Percentiles rank a stretch among this genome's conserved stretches.
phyloP scores from a whole-genome alignment of 1,140 invertebrate species.

The fruit fly (Drosophila melanogaster) region DNA sequence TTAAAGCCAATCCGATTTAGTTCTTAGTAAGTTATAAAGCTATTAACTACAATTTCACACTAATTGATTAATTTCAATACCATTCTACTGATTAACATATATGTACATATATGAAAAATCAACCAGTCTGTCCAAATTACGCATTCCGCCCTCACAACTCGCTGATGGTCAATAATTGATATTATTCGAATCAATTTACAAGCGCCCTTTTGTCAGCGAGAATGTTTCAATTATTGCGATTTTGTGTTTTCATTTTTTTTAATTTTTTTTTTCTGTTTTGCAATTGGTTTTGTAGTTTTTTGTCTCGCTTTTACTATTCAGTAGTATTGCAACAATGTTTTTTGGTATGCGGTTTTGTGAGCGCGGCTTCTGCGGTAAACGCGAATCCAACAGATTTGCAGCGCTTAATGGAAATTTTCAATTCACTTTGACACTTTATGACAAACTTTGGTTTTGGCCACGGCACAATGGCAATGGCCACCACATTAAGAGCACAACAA shows the following conservation, averaged over 20 bases:
- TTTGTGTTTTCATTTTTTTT: conserved; percentile 6
- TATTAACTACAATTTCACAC: not conserved
- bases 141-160: conserved; percentile 8
- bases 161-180: conserved; percentile 41
- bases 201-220: conserved; percentile 28
- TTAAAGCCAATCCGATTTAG: not conserved
- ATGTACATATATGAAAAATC: not conserved
- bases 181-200: conserved; percentile 21
- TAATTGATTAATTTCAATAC: not conserved
- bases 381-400: conserved; percentile 67
- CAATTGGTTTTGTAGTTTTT: conserved; percentile 8
- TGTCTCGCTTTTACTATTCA: not conserved
- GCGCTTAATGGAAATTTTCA: conserved; percentile 79
- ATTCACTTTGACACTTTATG: conserved; percentile 81
- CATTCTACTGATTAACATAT: not conserved
- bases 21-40: not conserved
- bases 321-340: conserved; percentile 25
- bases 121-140: not conserved
- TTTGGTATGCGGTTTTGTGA: conserved; percentile 55
- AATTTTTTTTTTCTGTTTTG: not conserved
- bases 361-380: conserved; percentile 52
- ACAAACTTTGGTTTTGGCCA: conserved; percentile 74
- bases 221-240: conserved; percentile 34
- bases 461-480: conserved; percentile 11
- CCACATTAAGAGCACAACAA: conserved; percentile 15